Evolutionary conservation across 1,140 invertebrate genomes (phyloP).

Genomic region (Ctenoplectra terminalis): DNA sequence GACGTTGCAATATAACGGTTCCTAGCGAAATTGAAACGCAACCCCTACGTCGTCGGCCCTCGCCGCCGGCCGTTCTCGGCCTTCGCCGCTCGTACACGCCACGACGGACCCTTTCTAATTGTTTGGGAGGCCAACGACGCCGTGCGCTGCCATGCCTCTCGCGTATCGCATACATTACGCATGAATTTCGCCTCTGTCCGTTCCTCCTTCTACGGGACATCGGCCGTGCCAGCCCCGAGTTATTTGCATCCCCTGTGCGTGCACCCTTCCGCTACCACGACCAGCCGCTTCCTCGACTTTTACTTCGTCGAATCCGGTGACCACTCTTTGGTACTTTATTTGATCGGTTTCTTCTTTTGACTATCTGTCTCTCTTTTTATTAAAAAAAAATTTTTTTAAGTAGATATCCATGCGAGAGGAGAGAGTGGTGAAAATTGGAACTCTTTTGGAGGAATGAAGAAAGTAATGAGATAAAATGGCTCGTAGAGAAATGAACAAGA

Average conservation of each 20-base stretch:
- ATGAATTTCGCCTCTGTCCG: slow-evolving; percentile 66
- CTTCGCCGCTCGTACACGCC: slow-evolving; percentile 22
- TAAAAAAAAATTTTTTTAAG: neutral
- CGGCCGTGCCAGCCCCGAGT: slow-evolving; percentile 49
- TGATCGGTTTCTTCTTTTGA: neutral
- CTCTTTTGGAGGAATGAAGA: no score
- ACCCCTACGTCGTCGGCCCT: slow-evolving; percentile 55
- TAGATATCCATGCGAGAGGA: neutral
- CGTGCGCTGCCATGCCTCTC: slow-evolving; percentile 23
- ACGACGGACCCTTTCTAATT: slow-evolving; percentile 73
- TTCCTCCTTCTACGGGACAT: slow-evolving; percentile 51
- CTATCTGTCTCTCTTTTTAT: neutral
- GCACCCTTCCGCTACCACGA: neutral
- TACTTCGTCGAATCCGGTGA: neutral
- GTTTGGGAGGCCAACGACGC: slow-evolving; percentile 71
- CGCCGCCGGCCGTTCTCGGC: slow-evolving; percentile 13
- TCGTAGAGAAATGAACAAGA: no score
- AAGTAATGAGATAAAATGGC: no score
- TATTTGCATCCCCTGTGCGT: slow-evolving; percentile 46
- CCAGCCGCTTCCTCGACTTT: slow-evolving; percentile 3
- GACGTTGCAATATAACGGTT: slow-evolving; percentile 78
- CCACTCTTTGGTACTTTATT: neutral
- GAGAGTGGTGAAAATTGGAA: no score
- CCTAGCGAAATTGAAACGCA: slow-evolving; percentile 71
- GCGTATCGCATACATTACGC: slow-evolving; percentile 71